Conservation (phyloP, 1,140 invertebrate genomes). For the Heliconius himera region DNA sequence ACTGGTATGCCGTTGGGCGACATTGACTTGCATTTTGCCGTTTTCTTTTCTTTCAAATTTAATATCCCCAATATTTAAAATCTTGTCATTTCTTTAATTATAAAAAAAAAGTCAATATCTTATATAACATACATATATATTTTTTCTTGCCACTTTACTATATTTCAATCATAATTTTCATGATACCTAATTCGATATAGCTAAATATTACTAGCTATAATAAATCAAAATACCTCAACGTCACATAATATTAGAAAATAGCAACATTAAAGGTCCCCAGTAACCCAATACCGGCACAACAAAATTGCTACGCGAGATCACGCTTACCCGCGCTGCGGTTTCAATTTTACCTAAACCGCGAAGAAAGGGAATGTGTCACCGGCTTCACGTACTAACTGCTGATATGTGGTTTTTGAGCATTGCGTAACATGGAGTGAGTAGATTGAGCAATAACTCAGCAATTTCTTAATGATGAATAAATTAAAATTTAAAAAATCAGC, state of each 20-base stretch:
- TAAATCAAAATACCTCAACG: neutral
- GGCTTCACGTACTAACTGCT: slow-evolving; percentile 54
- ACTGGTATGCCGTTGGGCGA: too few species aligned
- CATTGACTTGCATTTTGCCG: too few species aligned
- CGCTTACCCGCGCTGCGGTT: slow-evolving; percentile 55
- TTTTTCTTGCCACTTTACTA: too few species aligned
- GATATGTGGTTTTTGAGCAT: slow-evolving; percentile 59
- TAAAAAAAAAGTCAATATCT: too few species aligned
- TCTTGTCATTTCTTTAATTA: too few species aligned
- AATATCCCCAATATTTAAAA: too few species aligned
- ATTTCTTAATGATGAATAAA: slow-evolving; percentile 13
- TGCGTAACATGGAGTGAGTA: slow-evolving; percentile 16
- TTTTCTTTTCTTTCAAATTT: too few species aligned
- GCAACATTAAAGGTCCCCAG: slow-evolving; percentile 17
- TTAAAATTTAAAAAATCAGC: too few species aligned
- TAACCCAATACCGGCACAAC: slow-evolving; percentile 28
- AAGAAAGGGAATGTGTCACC: slow-evolving; percentile 58
- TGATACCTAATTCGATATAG: too few species aligned
- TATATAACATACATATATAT: too few species aligned
- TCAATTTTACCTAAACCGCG: slow-evolving; percentile 58
- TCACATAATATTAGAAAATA: slow-evolving; percentile 3
- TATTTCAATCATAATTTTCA: too few species aligned
- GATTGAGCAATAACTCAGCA: slow-evolving; percentile 1
- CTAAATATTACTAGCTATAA: too few species aligned
- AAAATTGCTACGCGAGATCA: slow-evolving; percentile 51